A percentile compares a stretch with the other conserved stretches of the same genome.
These are phyloP conservation scores for Ischnus inquisitorius DNA, from an alignment of 2,888 invertebrate species.

Conservation along the genomic window DNA sequence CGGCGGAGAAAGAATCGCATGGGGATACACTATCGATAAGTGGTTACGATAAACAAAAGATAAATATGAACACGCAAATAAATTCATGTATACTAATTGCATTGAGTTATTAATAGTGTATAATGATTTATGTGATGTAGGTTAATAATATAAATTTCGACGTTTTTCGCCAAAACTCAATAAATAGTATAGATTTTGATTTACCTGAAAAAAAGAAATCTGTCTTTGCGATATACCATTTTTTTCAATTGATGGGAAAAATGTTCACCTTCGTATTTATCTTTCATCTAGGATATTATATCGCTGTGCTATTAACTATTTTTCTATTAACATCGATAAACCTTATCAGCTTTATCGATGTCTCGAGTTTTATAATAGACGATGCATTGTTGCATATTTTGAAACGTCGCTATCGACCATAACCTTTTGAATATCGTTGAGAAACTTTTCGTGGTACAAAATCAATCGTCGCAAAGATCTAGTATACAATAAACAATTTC, in stretches of 20 bases:
- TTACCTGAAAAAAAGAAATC: not conserved
- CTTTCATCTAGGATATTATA: not conserved
- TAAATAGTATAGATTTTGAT: not conserved
- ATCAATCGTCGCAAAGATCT: not conserved
- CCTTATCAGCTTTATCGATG: not conserved
- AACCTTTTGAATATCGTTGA: not conserved
- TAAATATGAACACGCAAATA: not conserved
- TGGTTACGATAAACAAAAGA: not conserved
- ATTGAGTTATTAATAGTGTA: too few relatives aligned
- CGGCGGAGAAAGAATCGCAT: not conserved
- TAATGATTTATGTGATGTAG: too few relatives aligned
- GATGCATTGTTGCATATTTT: not conserved
- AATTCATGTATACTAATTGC: not conserved
- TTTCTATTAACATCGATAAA: constrained; percentile 1
- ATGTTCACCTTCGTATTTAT: not conserved
- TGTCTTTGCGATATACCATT: not conserved
- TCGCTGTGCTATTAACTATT: not conserved
- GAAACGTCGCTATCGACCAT: not conserved
- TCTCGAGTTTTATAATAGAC: not conserved
- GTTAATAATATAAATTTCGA: too few relatives aligned
- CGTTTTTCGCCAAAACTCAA: too few relatives aligned
- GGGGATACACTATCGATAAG: not conserved
- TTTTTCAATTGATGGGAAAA: not conserved
- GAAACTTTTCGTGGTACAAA: not conserved
- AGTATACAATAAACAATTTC: not conserved